Conservation (phyloP, 2,113 vertebrate species). For the Lophochroa leadbeateri region DNA sequence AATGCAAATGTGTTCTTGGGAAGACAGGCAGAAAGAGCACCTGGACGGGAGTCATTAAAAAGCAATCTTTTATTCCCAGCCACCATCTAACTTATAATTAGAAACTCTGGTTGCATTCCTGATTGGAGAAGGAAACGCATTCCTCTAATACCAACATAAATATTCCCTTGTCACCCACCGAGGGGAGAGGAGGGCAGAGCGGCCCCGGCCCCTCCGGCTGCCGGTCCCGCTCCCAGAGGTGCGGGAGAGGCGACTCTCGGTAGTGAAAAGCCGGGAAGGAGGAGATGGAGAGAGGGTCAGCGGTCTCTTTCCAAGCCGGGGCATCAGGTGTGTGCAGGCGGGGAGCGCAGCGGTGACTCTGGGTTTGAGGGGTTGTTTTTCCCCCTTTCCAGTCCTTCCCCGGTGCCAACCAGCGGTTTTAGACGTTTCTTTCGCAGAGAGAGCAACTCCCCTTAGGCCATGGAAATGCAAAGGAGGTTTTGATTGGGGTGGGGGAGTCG, state of each 20-base stretch:
- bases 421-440: background rate
- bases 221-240: background rate
- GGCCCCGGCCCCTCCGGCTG: background rate
- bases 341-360: accelerated
- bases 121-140: conserved; percentile 61
- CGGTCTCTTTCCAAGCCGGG: background rate
- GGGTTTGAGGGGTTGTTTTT: accelerated
- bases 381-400: background rate
- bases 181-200: background rate
- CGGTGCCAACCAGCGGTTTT: background rate
- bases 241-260: background rate
- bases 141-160: conserved; percentile 48
- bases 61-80: conserved; percentile 64
- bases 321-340: background rate
- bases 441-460: background rate
- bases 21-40: conserved; percentile 62
- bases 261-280: background rate
- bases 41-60: conserved; percentile 66
- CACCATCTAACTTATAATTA: conserved; percentile 69
- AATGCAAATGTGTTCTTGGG: conserved; percentile 68
- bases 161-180: conserved; percentile 47
- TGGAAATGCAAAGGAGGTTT: conserved; percentile 39
- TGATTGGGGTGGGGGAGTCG: background rate
- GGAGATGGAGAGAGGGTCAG: background rate
- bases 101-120: conserved; percentile 51